Evolutionary conservation across 30 jellyfish, hydroid and myxozoan genomes (phyloP), one percentile per base, ranked within the genome.

Genomic region (Chrysaora quinquecirrha): DNA sequence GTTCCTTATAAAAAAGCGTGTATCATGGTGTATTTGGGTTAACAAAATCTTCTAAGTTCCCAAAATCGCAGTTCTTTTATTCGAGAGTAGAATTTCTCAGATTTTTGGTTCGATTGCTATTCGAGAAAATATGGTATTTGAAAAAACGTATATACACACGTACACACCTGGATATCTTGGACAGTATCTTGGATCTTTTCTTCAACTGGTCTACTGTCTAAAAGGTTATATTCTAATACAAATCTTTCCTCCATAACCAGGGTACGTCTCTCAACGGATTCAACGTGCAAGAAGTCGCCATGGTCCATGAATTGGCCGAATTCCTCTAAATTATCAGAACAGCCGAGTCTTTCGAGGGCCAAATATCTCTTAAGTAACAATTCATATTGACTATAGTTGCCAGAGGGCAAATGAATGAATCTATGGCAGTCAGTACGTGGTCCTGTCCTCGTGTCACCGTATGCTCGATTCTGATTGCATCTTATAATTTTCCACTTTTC

Each of bases 341-440:
- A 2, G 6, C 90, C 83, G 4, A 80, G 63, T 20, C 82, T 65
- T 49, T 80, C 90, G 12, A 64, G 58, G 52, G 76, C 30, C 47
- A 66, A 49, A 30, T 64, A 33, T 35, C 52, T 65, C 34, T 67
- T 25, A 31, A 80, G 29, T 18, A 66, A 0, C 20, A 30, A 43
- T 34, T 60, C 47, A 24, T 64, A 67, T 12, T 67, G 76, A 1
- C 33, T 73, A 23, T 64, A 49, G 47, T 46, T 80, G 24, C 90
- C 90, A 47, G 76, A 64, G 3, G 90, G 75, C 21, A 80, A n/a
- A 1, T 48, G 58, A 34, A 80, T 48, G 21, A 23, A 65, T 35
- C 89, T 78, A 20, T 64, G 21, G 16, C 30, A 19, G 23, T 25
- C 30, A 30, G 21, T 27, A 22, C 12, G 20, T 66, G 20, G 58